Evolutionary conservation across 2,888 invertebrate genomes (phyloP).

Genomic region (Apodemia mormo): DNA sequence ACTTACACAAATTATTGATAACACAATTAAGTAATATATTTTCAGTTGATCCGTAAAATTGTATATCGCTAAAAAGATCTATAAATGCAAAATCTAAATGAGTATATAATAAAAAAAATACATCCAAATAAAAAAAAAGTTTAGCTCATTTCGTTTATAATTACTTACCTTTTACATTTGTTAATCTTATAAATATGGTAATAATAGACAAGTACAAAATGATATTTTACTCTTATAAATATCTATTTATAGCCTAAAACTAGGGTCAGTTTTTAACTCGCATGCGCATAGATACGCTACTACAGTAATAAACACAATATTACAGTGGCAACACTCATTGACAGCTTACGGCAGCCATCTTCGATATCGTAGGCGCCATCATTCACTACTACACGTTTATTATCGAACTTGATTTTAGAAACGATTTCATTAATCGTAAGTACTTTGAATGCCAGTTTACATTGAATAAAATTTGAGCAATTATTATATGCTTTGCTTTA

Average conservation of each 20-base stretch:
- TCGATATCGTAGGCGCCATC: not conserved
- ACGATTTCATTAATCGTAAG: not conserved
- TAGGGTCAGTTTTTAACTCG: slow-evolving; percentile 77
- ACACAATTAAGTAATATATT: slow-evolving; percentile 43
- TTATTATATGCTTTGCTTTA: too few species aligned
- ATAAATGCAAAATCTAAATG: slow-evolving; percentile 78
- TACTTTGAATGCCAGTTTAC: not conserved
- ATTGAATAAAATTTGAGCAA: not conserved
- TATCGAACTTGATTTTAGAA: not conserved
- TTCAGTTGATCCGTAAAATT: slow-evolving; percentile 60
- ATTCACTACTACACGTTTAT: not conserved
- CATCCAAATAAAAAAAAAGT: slow-evolving; percentile 67
- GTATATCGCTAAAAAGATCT: slow-evolving; percentile 77
- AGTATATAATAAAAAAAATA: slow-evolving; percentile 76
- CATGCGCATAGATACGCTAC: slow-evolving; percentile 61
- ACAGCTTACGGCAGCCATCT: not conserved
- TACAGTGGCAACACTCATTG: slow-evolving; percentile 24
- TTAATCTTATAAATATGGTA: slow-evolving; percentile 78
- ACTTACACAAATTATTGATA: too few species aligned
- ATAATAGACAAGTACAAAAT: slow-evolving; percentile 81
- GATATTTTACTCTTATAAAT: slow-evolving; percentile 76
- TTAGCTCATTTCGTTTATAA: slow-evolving; percentile 75
- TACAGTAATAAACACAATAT: slow-evolving; percentile 57
- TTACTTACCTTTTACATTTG: slow-evolving; percentile 70
- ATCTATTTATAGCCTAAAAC: slow-evolving; percentile 74